Evolutionary conservation across 1,140 invertebrate genomes (phyloP).

Genomic region (Euwallacea fornicatus): DNA sequence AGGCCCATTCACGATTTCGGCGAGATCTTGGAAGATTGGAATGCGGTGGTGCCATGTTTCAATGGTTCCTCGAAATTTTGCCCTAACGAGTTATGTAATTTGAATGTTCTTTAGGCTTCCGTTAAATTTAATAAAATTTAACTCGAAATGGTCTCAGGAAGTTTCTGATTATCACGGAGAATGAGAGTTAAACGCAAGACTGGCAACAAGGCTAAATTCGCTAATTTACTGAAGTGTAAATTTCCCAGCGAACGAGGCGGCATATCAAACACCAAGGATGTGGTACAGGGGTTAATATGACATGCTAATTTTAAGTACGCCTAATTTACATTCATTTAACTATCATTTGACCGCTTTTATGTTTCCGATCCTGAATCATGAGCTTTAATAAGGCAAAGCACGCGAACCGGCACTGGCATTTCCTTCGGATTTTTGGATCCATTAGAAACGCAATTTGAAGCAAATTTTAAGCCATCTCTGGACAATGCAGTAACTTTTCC

Average conservation of each 20-base stretch:
- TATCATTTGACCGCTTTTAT: constrained; percentile 41
- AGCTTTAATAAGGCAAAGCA: constrained; percentile 31
- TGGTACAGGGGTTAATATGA: constrained; percentile 41
- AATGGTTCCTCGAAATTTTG: neutral
- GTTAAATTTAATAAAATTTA: neutral
- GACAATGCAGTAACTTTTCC: constrained; percentile 8
- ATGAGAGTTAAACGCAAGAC: neutral
- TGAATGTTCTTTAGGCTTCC: neutral
- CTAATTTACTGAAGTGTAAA: constrained; percentile 30
- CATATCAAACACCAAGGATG: constrained; percentile 40
- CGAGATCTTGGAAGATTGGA: constrained; percentile 23
- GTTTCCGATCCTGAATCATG: constrained; percentile 38
- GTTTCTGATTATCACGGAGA: neutral
- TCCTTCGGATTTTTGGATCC: constrained; percentile 1
- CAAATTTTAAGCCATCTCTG: neutral
- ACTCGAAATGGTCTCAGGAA: neutral
- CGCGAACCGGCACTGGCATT: constrained; percentile 23
- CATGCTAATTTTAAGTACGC: constrained; percentile 42
- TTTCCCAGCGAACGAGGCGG: constrained; percentile 32
- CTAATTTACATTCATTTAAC: constrained; percentile 45
- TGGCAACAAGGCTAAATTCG: constrained; percentile 23
- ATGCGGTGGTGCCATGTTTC: neutral
- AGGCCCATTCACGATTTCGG: constrained; percentile 33
- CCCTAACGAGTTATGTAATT: neutral
- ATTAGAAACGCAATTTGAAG: neutral